phyloP scores from a whole-genome alignment of 2,797 vertebrate genomes.

The Smutsia temminckii region DNA sequence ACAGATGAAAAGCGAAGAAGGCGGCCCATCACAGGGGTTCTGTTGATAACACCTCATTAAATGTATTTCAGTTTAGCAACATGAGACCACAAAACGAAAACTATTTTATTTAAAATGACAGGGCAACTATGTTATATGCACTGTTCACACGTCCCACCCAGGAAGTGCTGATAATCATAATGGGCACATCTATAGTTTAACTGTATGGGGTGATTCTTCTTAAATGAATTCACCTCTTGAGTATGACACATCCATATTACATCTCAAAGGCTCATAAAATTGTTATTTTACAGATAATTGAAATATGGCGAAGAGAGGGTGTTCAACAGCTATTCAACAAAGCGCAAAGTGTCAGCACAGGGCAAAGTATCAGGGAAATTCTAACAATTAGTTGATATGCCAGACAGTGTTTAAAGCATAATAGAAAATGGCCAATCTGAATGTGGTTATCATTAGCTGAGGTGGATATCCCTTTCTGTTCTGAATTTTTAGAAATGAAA shows the following conservation, averaged over 20 bases:
- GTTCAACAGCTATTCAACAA: not conserved
- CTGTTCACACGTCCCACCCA: conserved; percentile 32
- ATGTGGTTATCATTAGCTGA: not conserved
- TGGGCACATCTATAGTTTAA: not conserved
- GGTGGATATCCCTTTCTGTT: not conserved
- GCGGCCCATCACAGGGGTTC: conserved; percentile 55
- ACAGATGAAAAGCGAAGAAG: conserved; percentile 38
- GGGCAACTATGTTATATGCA: not conserved
- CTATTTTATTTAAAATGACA: conserved; percentile 63
- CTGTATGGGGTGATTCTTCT: not conserved
- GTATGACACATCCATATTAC: not conserved
- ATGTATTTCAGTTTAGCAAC: conserved; percentile 57
- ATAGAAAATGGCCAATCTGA: conserved; percentile 14
- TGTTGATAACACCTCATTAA: conserved; percentile 56
- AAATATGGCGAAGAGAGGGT: not conserved
- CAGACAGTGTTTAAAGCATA: not conserved
- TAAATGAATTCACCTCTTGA: not conserved
- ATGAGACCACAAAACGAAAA: conserved; percentile 18
- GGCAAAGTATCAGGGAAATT: not conserved
- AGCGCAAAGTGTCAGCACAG: not conserved
- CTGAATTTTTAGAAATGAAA: not conserved
- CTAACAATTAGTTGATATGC: conserved; percentile 11
- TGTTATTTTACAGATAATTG: not conserved
- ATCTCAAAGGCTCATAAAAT: conserved; percentile 17
- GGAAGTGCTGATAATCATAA: conserved; percentile 18